phyloP scores from a whole-genome alignment of 2,113 vertebrate species.

The Leptobrachium ailaonicum region DNA sequence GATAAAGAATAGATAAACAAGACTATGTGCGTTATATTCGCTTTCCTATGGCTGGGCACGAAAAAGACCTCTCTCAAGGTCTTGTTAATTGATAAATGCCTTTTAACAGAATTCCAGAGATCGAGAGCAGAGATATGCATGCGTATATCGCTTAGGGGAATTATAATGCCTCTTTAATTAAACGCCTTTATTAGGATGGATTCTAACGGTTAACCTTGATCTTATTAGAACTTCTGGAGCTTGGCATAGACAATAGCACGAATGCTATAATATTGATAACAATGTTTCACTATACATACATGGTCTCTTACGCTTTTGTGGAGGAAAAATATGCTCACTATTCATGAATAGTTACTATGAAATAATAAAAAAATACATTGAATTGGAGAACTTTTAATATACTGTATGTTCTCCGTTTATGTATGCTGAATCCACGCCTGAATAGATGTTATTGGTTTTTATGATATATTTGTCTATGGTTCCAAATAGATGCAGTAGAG shows the following conservation, averaged over 20 bases:
- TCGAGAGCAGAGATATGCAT: slow-evolving; percentile 45
- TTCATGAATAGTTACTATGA: background rate
- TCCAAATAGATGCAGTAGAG: no score
- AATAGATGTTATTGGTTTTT: background rate
- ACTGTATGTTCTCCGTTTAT: background rate
- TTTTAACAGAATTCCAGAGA: slow-evolving; percentile 42
- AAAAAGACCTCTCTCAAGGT: slow-evolving; percentile 43
- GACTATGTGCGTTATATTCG: slow-evolving; percentile 19
- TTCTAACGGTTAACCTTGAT: slow-evolving; percentile 39
- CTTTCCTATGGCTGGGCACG: slow-evolving; percentile 28
- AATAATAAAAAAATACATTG: background rate
- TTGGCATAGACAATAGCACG: slow-evolving; percentile 16
- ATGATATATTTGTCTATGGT: background rate
- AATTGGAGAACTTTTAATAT: background rate
- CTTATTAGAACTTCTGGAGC: slow-evolving; percentile 28
- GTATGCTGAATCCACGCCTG: background rate
- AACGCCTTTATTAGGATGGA: slow-evolving; percentile 39
- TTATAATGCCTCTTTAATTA: slow-evolving; percentile 33
- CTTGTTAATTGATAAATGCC: slow-evolving; percentile 44
- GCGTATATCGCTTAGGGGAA: slow-evolving; percentile 29
- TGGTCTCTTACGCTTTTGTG: background rate
- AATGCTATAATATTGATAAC: background rate
- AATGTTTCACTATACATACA: background rate
- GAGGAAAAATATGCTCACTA: background rate
- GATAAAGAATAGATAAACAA: slow-evolving; percentile 48